phyloP scores from a whole-genome alignment of 92 coral and sea anemone species.

The Anthopleura xanthogrammica region DNA sequence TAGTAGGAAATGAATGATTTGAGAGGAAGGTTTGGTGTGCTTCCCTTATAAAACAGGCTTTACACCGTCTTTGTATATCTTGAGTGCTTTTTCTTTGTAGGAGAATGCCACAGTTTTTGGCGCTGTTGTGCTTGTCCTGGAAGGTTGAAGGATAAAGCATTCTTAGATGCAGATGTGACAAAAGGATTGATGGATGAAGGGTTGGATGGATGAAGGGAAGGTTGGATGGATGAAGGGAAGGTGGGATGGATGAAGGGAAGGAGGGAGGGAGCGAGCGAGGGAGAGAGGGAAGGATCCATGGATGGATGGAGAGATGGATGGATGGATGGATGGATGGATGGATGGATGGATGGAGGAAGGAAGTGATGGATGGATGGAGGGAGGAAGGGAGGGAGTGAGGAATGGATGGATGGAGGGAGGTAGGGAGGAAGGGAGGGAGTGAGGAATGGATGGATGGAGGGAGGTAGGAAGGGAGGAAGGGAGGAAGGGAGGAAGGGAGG shows the following conservation, averaged over 20 bases:
- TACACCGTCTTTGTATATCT: constrained; percentile 77
- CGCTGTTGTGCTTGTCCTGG: constrained; percentile 46
- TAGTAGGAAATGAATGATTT: background rate
- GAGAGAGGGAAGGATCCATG: background rate
- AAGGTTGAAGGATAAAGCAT: background rate
- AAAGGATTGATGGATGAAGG: background rate
- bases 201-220: background rate
- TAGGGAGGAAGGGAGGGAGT: background rate
- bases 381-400: too few species aligned
- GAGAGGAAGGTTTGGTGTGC: background rate
- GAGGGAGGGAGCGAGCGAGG: background rate
- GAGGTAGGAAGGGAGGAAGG: background rate
- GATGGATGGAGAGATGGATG: background rate
- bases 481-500: background rate
- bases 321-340: background rate
- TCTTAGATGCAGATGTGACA: background rate
- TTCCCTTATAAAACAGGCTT: constrained; percentile 16
- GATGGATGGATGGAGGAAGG: background rate
- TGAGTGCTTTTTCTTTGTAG: constrained; percentile 78
- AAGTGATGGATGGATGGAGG: background rate
- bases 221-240: background rate
- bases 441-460: background rate
- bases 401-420: background rate
- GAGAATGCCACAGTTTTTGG: constrained; percentile 43
- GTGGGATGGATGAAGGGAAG: background rate